These are phyloP conservation scores for Gallinago solitaria DNA, from an alignment of 2,797 vertebrate species.

Conservation along the genomic window DNA sequence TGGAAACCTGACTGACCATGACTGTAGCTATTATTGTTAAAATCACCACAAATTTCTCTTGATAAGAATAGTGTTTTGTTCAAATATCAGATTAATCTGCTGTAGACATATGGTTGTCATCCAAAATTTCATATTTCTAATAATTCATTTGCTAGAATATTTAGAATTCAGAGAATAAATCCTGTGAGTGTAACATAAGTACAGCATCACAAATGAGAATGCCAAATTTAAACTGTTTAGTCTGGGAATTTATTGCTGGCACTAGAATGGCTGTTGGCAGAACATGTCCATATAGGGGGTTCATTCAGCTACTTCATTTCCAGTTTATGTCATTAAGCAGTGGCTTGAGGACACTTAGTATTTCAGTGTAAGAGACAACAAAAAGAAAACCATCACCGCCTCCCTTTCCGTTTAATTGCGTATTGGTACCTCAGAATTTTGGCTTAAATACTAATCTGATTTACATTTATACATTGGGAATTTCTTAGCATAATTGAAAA, in stretches of 20 bases:
- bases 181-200: slow-evolving; percentile 49
- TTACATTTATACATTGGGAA: slow-evolving; percentile 6
- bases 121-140: slow-evolving; percentile 55
- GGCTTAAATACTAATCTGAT: slow-evolving; percentile 44
- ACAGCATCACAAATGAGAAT: slow-evolving; percentile 65
- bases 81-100: slow-evolving; percentile 2
- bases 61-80: neutral
- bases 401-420: neutral
- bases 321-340: slow-evolving; percentile 61
- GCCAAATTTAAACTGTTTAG: slow-evolving; percentile 75
- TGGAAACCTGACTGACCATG: slow-evolving; percentile 18
- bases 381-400: neutral
- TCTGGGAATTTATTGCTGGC: slow-evolving; percentile 74
- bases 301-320: slow-evolving; percentile 61
- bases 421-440: neutral
- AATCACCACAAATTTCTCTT: neutral
- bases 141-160: slow-evolving; percentile 58
- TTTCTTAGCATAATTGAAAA: slow-evolving; percentile 5
- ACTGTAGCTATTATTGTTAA: neutral
- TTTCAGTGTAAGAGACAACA: slow-evolving; percentile 33
- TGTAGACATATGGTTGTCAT: slow-evolving; percentile 39
- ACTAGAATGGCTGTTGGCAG: slow-evolving; percentile 60
- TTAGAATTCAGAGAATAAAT: slow-evolving; percentile 65
- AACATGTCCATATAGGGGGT: slow-evolving; percentile 37
- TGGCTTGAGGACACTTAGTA: slow-evolving; percentile 60